Evolutionary conservation across 2,888 invertebrate genomes (phyloP).

Genomic region (Tipula unca): DNA sequence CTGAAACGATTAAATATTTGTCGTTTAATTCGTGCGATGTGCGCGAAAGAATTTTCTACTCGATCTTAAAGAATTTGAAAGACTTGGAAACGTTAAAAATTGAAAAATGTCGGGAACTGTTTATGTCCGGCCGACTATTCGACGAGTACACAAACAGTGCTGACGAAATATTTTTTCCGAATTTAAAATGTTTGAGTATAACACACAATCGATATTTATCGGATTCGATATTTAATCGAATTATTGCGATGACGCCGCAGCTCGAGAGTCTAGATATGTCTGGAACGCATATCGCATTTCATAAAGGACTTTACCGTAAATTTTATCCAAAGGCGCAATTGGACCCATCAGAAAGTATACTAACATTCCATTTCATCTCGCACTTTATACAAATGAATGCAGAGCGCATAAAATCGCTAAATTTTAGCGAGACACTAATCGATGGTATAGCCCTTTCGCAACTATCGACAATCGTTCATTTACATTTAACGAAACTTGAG

Average conservation of each 20-base stretch:
- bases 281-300: slow-evolving; percentile 62
- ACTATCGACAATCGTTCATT: slow-evolving; percentile 46
- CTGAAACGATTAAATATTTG: slow-evolving; percentile 48
- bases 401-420: slow-evolving; percentile 48
- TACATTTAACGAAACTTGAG: slow-evolving; percentile 46
- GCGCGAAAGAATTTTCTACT: slow-evolving; percentile 53
- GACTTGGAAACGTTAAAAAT: slow-evolving; percentile 52
- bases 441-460: slow-evolving; percentile 52
- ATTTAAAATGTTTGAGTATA: slow-evolving; percentile 51
- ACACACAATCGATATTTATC: slow-evolving; percentile 62
- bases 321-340: slow-evolving; percentile 50
- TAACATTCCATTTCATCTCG: slow-evolving; percentile 60
- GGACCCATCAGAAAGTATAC: slow-evolving; percentile 56
- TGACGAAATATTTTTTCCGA: slow-evolving; percentile 26
- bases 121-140: slow-evolving; percentile 63
- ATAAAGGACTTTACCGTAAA: slow-evolving; percentile 55
- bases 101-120: slow-evolving; percentile 57
- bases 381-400: slow-evolving; percentile 49
- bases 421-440: slow-evolving; percentile 60
- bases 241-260: slow-evolving; percentile 51
- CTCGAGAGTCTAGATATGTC: slow-evolving; percentile 55
- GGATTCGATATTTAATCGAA: slow-evolving; percentile 61
- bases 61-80: slow-evolving; percentile 48
- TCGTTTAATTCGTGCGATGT: slow-evolving; percentile 53
- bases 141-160: slow-evolving; percentile 33